Base-by-base conservation (phyloP, 1,140 invertebrate genomes). In the Drosophila mayri region DNA sequence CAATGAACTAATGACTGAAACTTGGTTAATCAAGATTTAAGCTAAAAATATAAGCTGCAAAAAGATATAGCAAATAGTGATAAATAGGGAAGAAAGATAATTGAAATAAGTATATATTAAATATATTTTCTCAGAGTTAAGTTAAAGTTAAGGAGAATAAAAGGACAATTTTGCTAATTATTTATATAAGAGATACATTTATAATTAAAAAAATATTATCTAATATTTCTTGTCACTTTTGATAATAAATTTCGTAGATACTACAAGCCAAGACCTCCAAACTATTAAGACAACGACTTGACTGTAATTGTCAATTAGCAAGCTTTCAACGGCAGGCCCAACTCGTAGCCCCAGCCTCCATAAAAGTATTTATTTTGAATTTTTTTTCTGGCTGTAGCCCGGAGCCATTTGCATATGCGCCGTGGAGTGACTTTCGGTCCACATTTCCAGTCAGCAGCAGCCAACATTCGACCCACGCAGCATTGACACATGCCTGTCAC, bases 291-390 rank as follows among this genome's bases (percentile, higher is more conserved):
- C 43, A 49, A 22, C 43, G 50, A 81, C 73, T 67, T 65, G 61
- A 38, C 78, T 58, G 64, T 77, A 87, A 87, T 82, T 83, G 83
- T 74, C 83, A 87, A 87, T 87, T 87, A 87, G 83, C 83, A 71
- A 76, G 79, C 83, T 87, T 87, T 87, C 83, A 87, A 74, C 83
- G 58, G 61, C 65, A 57, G 58, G 47, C 28, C 55, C 46, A 40
- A 41, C 60, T 59, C 44, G 55, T 30, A 58, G 64, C 60, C 70
- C 81, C 74, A 86, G 82, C 82, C 86, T 79, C 82, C 82, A 85
- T 59, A 63, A 68, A 41, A 44, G 66, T 44, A 72, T 55, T 76
- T 76, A 66, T 73, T 49, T 66, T 66, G 7, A 6, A 5, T 16
- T 40, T 66, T 68, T 70, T 52, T 68, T 12, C 22, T 14, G 11